phyloP scores from a whole-genome alignment of 1,140 invertebrate species.

The Diabrotica virgifera region DNA sequence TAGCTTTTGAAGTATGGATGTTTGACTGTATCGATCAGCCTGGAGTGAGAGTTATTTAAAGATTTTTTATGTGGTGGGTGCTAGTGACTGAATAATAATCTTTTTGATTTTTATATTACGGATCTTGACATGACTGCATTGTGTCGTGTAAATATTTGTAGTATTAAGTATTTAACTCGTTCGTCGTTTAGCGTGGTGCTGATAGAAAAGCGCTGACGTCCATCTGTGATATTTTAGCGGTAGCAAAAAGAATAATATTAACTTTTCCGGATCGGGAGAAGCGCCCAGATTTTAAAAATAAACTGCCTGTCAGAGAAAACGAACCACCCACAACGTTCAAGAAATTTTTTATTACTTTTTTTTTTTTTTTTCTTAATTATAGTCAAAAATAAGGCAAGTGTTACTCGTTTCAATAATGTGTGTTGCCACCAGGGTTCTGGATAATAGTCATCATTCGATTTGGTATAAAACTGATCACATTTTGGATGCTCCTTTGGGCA shows the following conservation, averaged over 20 bases:
- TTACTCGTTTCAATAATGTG: no score
- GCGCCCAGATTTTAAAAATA: conserved; percentile 25
- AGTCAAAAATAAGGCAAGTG: no score
- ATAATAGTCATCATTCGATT: no score
- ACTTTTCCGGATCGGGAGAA: conserved; percentile 44
- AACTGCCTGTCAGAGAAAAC: no score
- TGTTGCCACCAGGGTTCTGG: no score
- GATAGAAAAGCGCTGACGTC: conserved; percentile 37
- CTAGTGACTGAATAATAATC: conserved; percentile 23
- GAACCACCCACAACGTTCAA: no score
- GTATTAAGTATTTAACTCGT: conserved; percentile 48
- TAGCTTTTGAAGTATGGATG: conserved; percentile 27
- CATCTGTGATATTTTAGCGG: conserved; percentile 49
- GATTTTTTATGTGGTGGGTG: conserved; percentile 36
- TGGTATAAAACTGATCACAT: no score
- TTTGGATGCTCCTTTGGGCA: no score
- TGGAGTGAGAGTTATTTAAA: conserved; percentile 34
- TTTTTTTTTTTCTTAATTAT: no score
- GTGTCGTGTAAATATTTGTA: conserved; percentile 46
- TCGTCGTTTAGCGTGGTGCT: conserved; percentile 48
- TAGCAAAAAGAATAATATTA: conserved; percentile 47
- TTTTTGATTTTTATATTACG: conserved; percentile 20
- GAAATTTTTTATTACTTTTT: no score
- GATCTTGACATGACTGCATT: conserved; percentile 41
- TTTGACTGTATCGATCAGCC: conserved; percentile 31